A percentile compares a stretch with the other conserved stretches of the same genome.
Evolutionary conservation across 2,888 invertebrate genomes (phyloP).

Genomic region (Rhogogaster chlorosoma): DNA sequence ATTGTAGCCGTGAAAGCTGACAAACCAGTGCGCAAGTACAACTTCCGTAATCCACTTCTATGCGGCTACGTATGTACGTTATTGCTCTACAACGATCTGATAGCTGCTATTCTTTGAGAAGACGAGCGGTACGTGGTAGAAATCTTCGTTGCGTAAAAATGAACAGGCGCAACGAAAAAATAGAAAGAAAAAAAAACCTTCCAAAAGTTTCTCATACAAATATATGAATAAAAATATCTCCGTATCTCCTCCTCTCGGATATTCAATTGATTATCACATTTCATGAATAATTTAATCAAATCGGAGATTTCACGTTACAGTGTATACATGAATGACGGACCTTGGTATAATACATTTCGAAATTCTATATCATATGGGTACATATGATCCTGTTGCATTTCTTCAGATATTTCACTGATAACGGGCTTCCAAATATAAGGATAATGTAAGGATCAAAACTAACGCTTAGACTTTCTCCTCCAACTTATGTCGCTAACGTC

Average conservation of each 20-base stretch:
- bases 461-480: not conserved
- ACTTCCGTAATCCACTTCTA: conserved; percentile 33
- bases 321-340: not conserved
- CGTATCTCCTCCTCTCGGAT: not conserved
- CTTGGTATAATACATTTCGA: not conserved
- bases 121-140: not conserved
- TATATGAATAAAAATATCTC: not conserved
- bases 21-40: conserved; percentile 17
- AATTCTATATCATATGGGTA: not conserved
- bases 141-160: conserved; percentile 4
- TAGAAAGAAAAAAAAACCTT: conserved; percentile 2
- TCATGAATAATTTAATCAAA: not conserved
- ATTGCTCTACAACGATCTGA: not conserved
- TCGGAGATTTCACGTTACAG: not conserved
- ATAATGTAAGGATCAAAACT: not conserved
- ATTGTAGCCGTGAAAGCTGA: conserved; percentile 44
- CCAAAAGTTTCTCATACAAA: conserved; percentile 5
- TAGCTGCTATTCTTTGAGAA: not conserved
- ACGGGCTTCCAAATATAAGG: not conserved
- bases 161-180: not conserved
- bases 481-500: not conserved
- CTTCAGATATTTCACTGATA: not conserved
- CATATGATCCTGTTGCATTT: not conserved
- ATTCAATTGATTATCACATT: not conserved
- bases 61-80: not conserved